phyloP scores from a whole-genome alignment of 2,888 invertebrate genomes.

The Rhamnusium bicolor region DNA sequence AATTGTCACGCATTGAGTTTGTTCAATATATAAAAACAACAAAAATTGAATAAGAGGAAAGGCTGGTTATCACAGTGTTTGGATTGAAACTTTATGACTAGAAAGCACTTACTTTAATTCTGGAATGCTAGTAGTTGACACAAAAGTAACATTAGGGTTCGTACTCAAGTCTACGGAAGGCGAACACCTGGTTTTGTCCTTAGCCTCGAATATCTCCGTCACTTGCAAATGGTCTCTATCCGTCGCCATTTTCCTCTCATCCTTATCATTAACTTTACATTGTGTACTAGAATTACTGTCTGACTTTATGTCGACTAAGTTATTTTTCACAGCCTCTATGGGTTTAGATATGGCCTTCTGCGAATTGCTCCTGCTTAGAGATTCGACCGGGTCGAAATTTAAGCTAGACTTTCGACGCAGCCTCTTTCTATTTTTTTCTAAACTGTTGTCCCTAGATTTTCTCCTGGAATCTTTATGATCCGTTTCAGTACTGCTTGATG shows the following conservation, averaged over 20 bases:
- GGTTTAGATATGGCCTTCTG: conserved; percentile 59
- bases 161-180: conserved; percentile 65
- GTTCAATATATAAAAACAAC: too few species aligned
- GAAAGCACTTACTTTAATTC: conserved; percentile 63
- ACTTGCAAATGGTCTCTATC: conserved; percentile 44
- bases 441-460: conserved; percentile 45
- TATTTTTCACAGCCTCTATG: conserved; percentile 56
- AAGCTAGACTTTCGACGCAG: conserved; percentile 46
- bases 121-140: conserved; percentile 63
- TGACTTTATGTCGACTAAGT: conserved; percentile 61
- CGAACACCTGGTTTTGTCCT: conserved; percentile 61
- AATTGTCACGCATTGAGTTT: too few species aligned
- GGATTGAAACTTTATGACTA: too few species aligned
- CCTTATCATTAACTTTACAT: conserved; percentile 33
- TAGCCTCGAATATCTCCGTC: conserved; percentile 39
- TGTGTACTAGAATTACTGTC: conserved; percentile 64
- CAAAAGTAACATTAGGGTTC: conserved; percentile 67
- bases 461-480: conserved; percentile 47
- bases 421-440: conserved; percentile 46
- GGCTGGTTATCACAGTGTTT: too few species aligned
- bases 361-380: conserved; percentile 59
- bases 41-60: too few species aligned
- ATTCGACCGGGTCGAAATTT: conserved; percentile 58
- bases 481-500: conserved; percentile 59
- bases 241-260: conserved; percentile 30